Evolutionary conservation across 2,888 invertebrate species (phyloP), one percentile per base, ranked within the genome.

Genomic region (Smittia sp.): DNA sequence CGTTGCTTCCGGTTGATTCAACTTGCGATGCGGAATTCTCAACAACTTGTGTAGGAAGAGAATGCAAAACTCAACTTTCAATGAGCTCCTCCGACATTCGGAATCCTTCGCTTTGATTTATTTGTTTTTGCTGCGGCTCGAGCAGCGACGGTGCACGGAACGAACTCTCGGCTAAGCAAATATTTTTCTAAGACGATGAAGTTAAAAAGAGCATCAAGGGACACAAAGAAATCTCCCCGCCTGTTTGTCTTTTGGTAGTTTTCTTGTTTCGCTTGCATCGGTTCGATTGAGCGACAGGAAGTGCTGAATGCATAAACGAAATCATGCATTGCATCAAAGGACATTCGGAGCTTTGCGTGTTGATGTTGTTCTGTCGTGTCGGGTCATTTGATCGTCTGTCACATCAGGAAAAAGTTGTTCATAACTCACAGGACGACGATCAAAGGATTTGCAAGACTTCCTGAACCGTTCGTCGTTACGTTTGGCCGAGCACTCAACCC

Each of bases 241-340:
- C 9, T 32, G 11, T 46, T 46, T 46, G n/a, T 46, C 46, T 46
- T 46, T 46, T n/a, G 46, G 15, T 46, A 6, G 46, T 46, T 46
- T 15, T 46, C 15, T 15, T 46, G 11, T 46, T 46, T 46, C 15
- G 38, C 38, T 9, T 46, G 11, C 46, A 46, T 46, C 58, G 58
- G 58, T n/a, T 18, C 18, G 18, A 18, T 58, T 22, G 20, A 58
- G 11, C 25, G 22, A 27, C 63, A 9, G 63, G 63, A 63, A 27
- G 27, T 27, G 27, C 11, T 27, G 27, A 27, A 63, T 63, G 6
- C 11, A 63, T n/a, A n/a, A 63, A 24, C 22, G 4, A 58, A 58
- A 58, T 58, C 58, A 13, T 58, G 58, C 58, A 58, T 58, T 58
- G 58, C 58, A 58, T 58, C 58, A 58, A 58, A 58, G 22, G 58